phyloP scores from a whole-genome alignment of 2,888 invertebrate species.

The Sisyra nigra region DNA sequence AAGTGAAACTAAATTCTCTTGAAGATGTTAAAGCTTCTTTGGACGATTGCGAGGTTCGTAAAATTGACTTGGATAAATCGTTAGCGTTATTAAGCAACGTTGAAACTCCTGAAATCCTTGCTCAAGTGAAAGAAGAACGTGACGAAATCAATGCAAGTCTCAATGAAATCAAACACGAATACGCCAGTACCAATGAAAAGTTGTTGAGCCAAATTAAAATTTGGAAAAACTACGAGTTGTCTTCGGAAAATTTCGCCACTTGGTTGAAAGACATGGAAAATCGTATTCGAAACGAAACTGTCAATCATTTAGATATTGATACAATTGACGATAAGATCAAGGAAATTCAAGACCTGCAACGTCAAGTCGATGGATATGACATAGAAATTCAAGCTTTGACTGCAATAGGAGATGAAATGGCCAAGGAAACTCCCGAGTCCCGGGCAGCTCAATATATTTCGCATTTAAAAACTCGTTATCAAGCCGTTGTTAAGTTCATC shows the following conservation, averaged over 20 bases:
- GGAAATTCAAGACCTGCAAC: slow-evolving; percentile 44
- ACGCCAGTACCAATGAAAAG: slow-evolving; percentile 46
- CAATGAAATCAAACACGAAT: slow-evolving; percentile 48
- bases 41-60: slow-evolving; percentile 48
- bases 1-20: slow-evolving; percentile 73
- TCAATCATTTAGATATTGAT: slow-evolving; percentile 48
- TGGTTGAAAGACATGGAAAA: slow-evolving; percentile 72
- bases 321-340: slow-evolving; percentile 51
- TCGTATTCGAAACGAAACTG: slow-evolving; percentile 54
- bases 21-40: slow-evolving; percentile 59
- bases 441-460: slow-evolving; percentile 65
- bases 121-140: slow-evolving; percentile 49
- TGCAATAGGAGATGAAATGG: slow-evolving; percentile 51
- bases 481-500: slow-evolving; percentile 55
- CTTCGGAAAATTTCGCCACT: slow-evolving; percentile 54
- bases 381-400: slow-evolving; percentile 49
- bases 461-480: slow-evolving; percentile 61
- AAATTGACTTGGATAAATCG: slow-evolving; percentile 52
- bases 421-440: slow-evolving; percentile 65
- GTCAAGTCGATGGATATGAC: slow-evolving; percentile 46
- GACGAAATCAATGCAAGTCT: slow-evolving; percentile 55
- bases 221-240: slow-evolving; percentile 67
- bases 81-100: slow-evolving; percentile 54
- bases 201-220: slow-evolving; percentile 54
- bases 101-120: slow-evolving; percentile 52